Evolutionary conservation across 2,888 invertebrate species (phyloP).

Genomic region (Hanleya hanleyi): DNA sequence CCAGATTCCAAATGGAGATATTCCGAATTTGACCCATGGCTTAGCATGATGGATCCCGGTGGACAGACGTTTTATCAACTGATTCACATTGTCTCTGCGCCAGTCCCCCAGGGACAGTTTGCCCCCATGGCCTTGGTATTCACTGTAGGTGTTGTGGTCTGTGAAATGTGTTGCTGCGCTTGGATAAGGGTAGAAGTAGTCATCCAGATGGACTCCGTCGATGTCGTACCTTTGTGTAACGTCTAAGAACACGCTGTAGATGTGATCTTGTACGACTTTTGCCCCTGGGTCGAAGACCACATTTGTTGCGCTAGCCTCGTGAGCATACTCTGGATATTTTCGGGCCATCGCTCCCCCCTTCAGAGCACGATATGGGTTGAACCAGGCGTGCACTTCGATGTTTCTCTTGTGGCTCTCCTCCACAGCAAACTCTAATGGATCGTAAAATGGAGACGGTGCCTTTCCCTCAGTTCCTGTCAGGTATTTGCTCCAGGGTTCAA

Average conservation of each 20-base stretch:
- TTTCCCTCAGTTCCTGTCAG: slow-evolving; percentile 64
- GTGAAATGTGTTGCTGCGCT: slow-evolving; percentile 58
- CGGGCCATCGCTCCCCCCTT: slow-evolving; percentile 60
- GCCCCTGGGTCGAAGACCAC: slow-evolving; percentile 70
- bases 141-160: slow-evolving; percentile 55
- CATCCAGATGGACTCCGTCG: slow-evolving; percentile 69
- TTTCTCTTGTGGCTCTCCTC: slow-evolving; percentile 55
- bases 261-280: slow-evolving; percentile 50
- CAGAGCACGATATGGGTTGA: slow-evolving; percentile 66
- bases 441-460: slow-evolving; percentile 60
- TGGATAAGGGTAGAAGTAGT: slow-evolving; percentile 71
- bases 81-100: slow-evolving; percentile 64
- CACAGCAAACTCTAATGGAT: slow-evolving; percentile 58
- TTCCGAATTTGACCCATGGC: slow-evolving; percentile 57
- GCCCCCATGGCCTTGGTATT: slow-evolving; percentile 54
- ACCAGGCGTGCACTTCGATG: slow-evolving; percentile 67
- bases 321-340: slow-evolving; percentile 54
- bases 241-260: slow-evolving; percentile 54
- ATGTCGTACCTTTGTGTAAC: slow-evolving; percentile 62
- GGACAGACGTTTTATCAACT: slow-evolving; percentile 49
- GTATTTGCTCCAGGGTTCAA: slow-evolving; percentile 68
- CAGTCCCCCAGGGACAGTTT: slow-evolving; percentile 55
- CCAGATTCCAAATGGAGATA: slow-evolving; percentile 70
- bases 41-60: slow-evolving; percentile 45
- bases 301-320: slow-evolving; percentile 52